phyloP scores from a whole-genome alignment of 2,888 invertebrate genomes.

The Calephelis perditalis region DNA sequence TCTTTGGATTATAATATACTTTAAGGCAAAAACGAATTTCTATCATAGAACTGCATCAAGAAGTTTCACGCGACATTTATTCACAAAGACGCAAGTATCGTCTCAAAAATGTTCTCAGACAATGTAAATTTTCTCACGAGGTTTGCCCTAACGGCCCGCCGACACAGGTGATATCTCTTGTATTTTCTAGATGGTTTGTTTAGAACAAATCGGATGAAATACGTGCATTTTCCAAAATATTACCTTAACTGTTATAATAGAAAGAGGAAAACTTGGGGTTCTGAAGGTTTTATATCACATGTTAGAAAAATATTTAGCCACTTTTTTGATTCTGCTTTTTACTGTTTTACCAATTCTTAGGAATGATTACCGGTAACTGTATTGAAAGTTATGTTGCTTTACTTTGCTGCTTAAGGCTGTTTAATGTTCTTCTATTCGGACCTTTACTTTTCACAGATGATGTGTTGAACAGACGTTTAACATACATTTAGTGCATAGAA shows the following conservation, averaged over 20 bases:
- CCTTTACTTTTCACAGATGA: too few species aligned
- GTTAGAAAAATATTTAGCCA: neutral
- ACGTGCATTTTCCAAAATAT: conserved; percentile 10
- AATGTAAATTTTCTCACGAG: conserved; percentile 18
- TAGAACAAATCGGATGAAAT: conserved; percentile 10
- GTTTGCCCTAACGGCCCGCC: conserved; percentile 13
- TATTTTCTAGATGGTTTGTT: conserved; percentile 12
- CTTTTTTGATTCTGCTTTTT: too few species aligned
- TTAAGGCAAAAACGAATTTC: too few species aligned
- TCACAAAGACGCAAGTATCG: conserved; percentile 8
- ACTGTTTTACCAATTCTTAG: too few species aligned
- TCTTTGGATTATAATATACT: too few species aligned
- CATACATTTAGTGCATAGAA: too few species aligned
- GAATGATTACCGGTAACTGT: too few species aligned
- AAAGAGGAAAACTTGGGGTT: conserved; percentile 1
- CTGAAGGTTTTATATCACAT: neutral
- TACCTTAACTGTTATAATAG: conserved; percentile 4
- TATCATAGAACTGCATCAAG: neutral
- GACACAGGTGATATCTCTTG: conserved; percentile 14
- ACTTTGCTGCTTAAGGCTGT: too few species aligned
- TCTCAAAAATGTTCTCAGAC: conserved; percentile 15
- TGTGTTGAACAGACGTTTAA: too few species aligned
- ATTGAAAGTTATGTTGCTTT: too few species aligned
- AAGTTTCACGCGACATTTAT: conserved; percentile 2
- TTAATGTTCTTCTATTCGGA: too few species aligned